Evolutionary conservation across 2,888 invertebrate species (phyloP), one percentile per base, ranked within the genome.

Genomic region (Thereva unica): DNA sequence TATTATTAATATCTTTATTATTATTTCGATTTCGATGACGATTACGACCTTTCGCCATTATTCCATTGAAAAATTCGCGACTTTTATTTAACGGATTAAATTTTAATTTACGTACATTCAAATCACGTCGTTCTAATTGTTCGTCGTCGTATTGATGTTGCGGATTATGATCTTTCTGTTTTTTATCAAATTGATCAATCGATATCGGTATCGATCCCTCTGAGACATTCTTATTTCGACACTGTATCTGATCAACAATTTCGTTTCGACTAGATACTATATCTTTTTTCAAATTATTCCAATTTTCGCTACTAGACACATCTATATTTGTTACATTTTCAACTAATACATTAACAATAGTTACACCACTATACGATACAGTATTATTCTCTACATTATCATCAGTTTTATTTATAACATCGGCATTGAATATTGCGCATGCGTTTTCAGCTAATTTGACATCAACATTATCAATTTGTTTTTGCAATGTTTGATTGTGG

Each of bases 41-140:
- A 74, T 80, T 78, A 74, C 79, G 80, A 76, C 80, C 80, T 72
- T 79, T 80, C 71, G 79, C 80, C 80, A 80, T 80, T 75, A 77
- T 77, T 71, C 78, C 77, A 73, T 74, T 76, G 54, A 78, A 72
- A 71, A 78, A 75, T 64, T 77, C 77, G 67, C 77, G 76, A 73
- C 77, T 76, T 70, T 73, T 75, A 71, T 75, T 75, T 69, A 77
- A 73, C 63, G 78, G 74, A 72, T 73, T 76, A 41, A 75, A 74
- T 4, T 12, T 5, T 44, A 42, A 10, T 37, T 44, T 45, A 8
- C 42, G 57, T 44, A 44, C 23, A 23, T 23, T 34, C 56, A 37
- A 56, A 44, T 50, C 38, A 40, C 47, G 12, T n/a, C 42, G 53
- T 49, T 66, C 55, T 63, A 40, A 42, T 65, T 65, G 9, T 40